Base-by-base conservation (phyloP, 2,888 invertebrate species). In the Apoda limacodes region DNA sequence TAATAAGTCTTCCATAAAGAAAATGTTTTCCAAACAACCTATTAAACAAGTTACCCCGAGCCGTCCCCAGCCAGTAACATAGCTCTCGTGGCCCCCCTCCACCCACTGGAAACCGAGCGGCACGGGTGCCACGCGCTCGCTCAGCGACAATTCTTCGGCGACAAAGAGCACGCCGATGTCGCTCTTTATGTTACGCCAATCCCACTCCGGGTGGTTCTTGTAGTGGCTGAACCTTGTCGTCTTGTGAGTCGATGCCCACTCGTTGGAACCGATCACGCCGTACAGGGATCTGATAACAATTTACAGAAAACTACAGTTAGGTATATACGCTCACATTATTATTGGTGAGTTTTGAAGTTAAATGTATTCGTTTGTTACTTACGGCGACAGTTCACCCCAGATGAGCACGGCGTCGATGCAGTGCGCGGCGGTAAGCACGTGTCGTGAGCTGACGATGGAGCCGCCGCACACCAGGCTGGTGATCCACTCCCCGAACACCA, bases 51-150 rank as follows among this genome's bases (percentile, higher is more conserved):
- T 45, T 30, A 54, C 57, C 41, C 10, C 35, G 3, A 40, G 23
- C 13, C 26, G 30, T 5, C 62, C 62, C 58, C 60, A 64, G 9
- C 61, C 63, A 3, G 56, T 50, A 5, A 55, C 55, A 22, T 19
- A 45, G 11, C 45, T 25, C 2, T 36, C 5, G 7, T 35, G 43
- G 0, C 36, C 45, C 3, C 39, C 50, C 2, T 17, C 40, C 1
- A 55, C 27, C 21, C 25, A 33, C 0, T 47, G 26, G 7, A 34
- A 47, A 15, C 35, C 45, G 10, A 60, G 9, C 0, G 42, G 22
- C 1, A 55, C 41, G 2, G 31, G 6, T 1, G 33, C 33, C 1
- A 56, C 41, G 4, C 11, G 31, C 0, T 40, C 12, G 13, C 25
- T 36, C 3, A 49, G n/a, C 7, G n/a, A 5, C 2, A 64, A 13